These are phyloP conservation scores for Brachionus paranguensis DNA, from an alignment of 1,140 invertebrate species.

Conservation along the genomic window DNA sequence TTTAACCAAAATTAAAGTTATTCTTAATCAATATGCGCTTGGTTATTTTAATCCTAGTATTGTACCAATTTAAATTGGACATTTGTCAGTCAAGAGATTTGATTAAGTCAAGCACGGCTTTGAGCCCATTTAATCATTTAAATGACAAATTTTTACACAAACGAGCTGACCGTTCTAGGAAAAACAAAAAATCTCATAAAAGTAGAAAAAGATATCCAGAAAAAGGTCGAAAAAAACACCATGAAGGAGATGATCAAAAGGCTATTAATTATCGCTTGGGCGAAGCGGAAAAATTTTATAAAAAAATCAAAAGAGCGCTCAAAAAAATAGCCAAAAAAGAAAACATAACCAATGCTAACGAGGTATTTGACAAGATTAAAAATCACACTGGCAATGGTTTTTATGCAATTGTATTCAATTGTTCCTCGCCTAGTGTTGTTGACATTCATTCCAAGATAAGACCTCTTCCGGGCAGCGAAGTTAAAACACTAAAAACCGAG, in stretches of 20 bases:
- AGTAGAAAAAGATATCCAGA: background rate
- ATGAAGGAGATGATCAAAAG: background rate
- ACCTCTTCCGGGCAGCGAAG: background rate
- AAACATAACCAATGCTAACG: background rate
- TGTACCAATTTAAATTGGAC: background rate
- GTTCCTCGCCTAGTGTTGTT: background rate
- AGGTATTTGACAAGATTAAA: background rate
- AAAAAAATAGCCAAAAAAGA: conserved; percentile 15
- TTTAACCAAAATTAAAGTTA: background rate
- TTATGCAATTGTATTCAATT: conserved; percentile 18
- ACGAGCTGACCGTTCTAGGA: background rate
- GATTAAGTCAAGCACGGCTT: background rate
- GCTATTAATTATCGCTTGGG: background rate
- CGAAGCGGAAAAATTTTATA: conserved; percentile 13
- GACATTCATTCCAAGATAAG: background rate
- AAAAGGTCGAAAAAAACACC: background rate
- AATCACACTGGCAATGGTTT: conserved; percentile 31
- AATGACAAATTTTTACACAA: background rate
- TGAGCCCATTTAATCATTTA: background rate
- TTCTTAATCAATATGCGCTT: background rate
- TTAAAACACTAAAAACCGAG: background rate
- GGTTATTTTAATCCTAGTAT: background rate
- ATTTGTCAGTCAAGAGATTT: background rate
- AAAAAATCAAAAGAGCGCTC: background rate
- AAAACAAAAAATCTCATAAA: background rate